Evolutionary conservation across 2,113 vertebrate genomes (phyloP), one percentile per base, ranked within the genome.

Genomic region (Hassar affinis): DNA sequence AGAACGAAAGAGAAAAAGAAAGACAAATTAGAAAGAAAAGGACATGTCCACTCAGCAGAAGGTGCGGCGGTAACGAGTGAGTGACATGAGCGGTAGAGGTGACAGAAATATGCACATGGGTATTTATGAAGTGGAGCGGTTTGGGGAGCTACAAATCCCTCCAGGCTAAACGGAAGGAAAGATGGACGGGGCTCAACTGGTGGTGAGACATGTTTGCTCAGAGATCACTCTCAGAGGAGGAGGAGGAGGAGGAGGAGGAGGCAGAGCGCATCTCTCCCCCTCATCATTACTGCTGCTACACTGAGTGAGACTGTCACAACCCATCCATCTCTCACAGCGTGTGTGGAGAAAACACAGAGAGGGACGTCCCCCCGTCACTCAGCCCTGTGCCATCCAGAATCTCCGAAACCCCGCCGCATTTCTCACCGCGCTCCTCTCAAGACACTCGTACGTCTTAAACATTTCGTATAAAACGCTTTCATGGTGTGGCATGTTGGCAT

Each of bases 231-330:
- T 52, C n/a, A 42, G 84, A 38, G 69, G 45, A 51, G 27, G 76
- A 71, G 18, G 59, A 71, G 12, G 56, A 49, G 57, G 54, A 51
- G 35, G 76, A 69, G 51, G 52, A 71, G 42, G 59, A 49, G 17
- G 35, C 47, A 9, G 75, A 72, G 30, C 38, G 35, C 66, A 85
- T 84, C 74, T 51, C 59, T 51, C 52, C 71, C 79, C 75, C 79
- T 64, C 79, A 79, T 76, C 82, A 82, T 82, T 81, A 78, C 38
- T 45, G 59, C 69, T 22, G 25, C 71, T 88, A 79, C 78, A 66
- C 85, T 25, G 45, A 79, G 78, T 66, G 74, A 69, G 78, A 75
- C 86, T 85, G 82, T 84, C 79, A 76, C 80, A 85, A 85, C 47
- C 79, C 42, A 86, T 85, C 85, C 78, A 56, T 86, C 80, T 74